A percentile compares a stretch with the other conserved stretches of the same genome.
Evolutionary conservation across 2,888 invertebrate genomes (phyloP).

Genomic region (Melanostoma mellinum): DNA sequence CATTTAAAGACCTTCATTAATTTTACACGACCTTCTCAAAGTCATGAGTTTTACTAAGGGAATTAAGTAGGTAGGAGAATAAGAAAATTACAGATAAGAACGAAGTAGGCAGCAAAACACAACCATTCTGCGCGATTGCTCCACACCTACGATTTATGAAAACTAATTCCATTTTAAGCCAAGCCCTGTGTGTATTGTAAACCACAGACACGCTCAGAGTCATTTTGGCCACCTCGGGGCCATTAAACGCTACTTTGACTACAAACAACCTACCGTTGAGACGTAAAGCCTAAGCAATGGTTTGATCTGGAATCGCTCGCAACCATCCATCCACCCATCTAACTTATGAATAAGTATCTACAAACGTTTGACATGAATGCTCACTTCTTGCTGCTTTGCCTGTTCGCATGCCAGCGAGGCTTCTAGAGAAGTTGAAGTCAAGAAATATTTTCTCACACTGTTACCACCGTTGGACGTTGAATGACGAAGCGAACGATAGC

Average conservation of each 20-base stretch:
- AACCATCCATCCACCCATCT: constrained; percentile 45
- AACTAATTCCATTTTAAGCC: constrained; percentile 22
- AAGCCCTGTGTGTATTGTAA: constrained; percentile 46
- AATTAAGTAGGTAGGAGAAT: background rate
- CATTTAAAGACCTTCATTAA: constrained; percentile 60
- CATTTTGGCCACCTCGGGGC: constrained; percentile 40
- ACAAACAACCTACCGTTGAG: constrained; percentile 44
- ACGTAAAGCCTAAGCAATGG: constrained; percentile 11
- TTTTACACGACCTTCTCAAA: constrained; percentile 65
- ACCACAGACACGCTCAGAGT: constrained; percentile 38
- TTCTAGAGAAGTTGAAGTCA: constrained; percentile 29
- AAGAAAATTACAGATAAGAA: constrained; percentile 28
- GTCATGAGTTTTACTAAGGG: constrained; percentile 32
- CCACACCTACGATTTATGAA: constrained; percentile 24
- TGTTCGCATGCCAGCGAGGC: constrained; percentile 8
- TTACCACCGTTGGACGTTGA: constrained; percentile 19
- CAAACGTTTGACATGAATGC: constrained; percentile 45
- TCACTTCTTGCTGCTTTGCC: constrained; percentile 2
- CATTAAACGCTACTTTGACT: constrained; percentile 40
- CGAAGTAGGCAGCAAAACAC: constrained; percentile 31
- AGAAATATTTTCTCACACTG: constrained; percentile 65
- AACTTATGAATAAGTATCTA: constrained; percentile 14
- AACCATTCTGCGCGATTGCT: constrained; percentile 19
- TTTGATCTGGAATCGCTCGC: constrained; percentile 33
- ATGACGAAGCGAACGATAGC: constrained; percentile 22